These are phyloP conservation scores for Tragelaphus buxtoni DNA, from an alignment of 2,113 vertebrate genomes.

Conservation along the genomic window DNA sequence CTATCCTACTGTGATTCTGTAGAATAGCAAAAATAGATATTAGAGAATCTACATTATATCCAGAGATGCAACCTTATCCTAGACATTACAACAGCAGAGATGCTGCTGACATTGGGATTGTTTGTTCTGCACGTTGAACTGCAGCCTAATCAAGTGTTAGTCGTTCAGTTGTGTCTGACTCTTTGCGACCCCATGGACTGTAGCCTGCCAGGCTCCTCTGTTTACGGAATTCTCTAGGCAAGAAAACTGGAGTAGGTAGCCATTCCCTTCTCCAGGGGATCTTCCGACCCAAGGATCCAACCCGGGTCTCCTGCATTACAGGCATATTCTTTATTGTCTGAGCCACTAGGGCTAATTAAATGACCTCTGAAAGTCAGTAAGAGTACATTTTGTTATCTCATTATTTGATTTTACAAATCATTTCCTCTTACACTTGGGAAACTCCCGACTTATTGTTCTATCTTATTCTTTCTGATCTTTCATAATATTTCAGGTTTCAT, in stretches of 20 bases:
- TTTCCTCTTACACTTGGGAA: neutral
- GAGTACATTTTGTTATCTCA: neutral
- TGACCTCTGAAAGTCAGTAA: neutral
- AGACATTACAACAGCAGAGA: neutral
- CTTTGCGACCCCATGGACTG: neutral
- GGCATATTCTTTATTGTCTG: neutral
- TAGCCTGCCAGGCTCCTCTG: neutral
- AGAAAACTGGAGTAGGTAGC: neutral
- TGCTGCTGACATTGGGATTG: rapidly evolving
- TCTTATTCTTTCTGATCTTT: neutral
- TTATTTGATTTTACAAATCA: neutral
- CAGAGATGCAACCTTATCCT: neutral
- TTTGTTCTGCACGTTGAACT: neutral
- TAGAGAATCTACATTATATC: neutral
- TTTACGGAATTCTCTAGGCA: neutral
- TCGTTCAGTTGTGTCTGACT: rapidly evolving
- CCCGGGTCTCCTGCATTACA: neutral
- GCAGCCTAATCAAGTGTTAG: neutral
- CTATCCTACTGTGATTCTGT: neutral
- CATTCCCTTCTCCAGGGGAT: neutral
- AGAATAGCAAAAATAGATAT: neutral
- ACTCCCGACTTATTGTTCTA: neutral
- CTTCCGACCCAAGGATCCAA: neutral
- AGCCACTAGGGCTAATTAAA: neutral
- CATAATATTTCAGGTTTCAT: neutral